Conservation (phyloP, 2,797 vertebrate genomes). For the Agapornis canus region DNA sequence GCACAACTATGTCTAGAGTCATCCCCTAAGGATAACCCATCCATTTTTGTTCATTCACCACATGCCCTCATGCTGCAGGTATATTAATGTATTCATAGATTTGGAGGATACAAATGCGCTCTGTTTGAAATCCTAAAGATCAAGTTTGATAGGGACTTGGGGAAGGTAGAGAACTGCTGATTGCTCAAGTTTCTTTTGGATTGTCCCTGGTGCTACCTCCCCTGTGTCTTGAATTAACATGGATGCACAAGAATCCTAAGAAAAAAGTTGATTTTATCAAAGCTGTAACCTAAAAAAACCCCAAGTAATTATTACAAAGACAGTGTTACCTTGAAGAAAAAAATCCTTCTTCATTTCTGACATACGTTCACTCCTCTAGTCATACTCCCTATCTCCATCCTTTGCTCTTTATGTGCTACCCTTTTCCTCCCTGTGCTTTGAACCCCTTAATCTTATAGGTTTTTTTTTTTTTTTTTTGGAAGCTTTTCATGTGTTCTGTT, state of each 20-base stretch:
- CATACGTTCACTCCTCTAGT: neutral
- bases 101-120: neutral
- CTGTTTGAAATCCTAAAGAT: neutral
- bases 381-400: fast-evolving
- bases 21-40: slow-evolving; percentile 95
- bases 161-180: neutral
- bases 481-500: neutral
- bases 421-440: neutral
- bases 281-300: neutral
- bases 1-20: slow-evolving; percentile 98
- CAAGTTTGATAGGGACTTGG: neutral
- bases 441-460: neutral
- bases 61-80: slow-evolving; percentile 99
- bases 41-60: slow-evolving; percentile 97
- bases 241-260: neutral
- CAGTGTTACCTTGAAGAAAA: neutral
- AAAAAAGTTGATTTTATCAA: neutral
- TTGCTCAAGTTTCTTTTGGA: fast-evolving
- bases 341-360: neutral
- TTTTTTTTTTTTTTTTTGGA: neutral
- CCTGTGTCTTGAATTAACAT: neutral
- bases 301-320: neutral
- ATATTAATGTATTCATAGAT: slow-evolving; percentile 15
- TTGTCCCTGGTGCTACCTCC: neutral
- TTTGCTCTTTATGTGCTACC: neutral